phyloP scores from a whole-genome alignment of 2,113 vertebrate species.

The Anoplopoma fimbria region DNA sequence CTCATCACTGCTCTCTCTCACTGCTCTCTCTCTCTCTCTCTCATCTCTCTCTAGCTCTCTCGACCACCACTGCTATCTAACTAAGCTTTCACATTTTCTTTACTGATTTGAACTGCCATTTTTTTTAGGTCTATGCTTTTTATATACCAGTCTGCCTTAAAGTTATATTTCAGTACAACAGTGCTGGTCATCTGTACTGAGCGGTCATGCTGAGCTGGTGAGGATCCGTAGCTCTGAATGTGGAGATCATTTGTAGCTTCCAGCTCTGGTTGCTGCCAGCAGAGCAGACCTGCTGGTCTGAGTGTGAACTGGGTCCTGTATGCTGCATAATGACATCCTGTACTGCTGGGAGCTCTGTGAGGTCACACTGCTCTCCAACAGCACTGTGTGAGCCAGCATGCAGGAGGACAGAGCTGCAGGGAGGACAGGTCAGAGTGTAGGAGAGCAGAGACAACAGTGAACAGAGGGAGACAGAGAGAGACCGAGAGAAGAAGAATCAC shows the following conservation, averaged over 20 bases:
- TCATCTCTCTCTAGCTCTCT: background rate
- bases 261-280: background rate
- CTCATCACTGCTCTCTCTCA: background rate
- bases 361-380: background rate
- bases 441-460: background rate
- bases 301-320: background rate
- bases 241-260: background rate
- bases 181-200: background rate
- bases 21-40: no score
- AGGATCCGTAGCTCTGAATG: background rate
- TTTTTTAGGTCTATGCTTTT: background rate
- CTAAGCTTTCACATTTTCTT: background rate
- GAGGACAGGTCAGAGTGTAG: background rate
- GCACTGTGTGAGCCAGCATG: conserved; percentile 8
- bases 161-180: conserved; percentile 8
- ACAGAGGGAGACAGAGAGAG: background rate
- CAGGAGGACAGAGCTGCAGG: conserved; percentile 2
- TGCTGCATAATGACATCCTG: conserved; percentile 15
- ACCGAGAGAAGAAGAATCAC: background rate
- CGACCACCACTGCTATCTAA: background rate
- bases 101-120: background rate
- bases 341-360: conserved; percentile 16
- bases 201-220: background rate
- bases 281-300: background rate
- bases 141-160: background rate